Conservation (phyloP, 2,797 vertebrate species). For the Molossus alvarezi region DNA sequence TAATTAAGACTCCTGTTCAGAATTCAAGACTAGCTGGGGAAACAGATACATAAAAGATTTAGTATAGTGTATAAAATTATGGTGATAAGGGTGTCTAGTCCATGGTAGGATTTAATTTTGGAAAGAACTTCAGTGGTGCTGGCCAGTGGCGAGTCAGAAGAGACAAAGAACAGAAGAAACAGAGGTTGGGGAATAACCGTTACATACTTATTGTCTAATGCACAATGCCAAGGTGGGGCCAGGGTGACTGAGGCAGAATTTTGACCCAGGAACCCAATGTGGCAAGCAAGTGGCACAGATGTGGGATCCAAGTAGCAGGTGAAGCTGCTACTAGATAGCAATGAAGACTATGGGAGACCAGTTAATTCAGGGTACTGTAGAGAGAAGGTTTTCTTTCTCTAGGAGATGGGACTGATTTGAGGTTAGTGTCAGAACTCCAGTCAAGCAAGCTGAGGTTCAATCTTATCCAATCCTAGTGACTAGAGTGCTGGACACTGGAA, state of each 20-base stretch:
- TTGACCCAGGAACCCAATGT: not conserved
- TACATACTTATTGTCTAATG: not conserved
- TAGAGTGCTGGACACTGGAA: slow-evolving; percentile 9
- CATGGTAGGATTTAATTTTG: not conserved
- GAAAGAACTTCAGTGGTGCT: slow-evolving; percentile 39
- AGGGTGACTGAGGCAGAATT: not conserved
- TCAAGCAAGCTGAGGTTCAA: not conserved
- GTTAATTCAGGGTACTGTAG: not conserved
- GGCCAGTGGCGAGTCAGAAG: not conserved
- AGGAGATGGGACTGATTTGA: not conserved
- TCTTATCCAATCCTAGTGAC: not conserved
- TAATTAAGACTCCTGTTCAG: slow-evolving; percentile 29
- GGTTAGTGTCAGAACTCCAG: not conserved
- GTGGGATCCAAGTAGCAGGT: not conserved
- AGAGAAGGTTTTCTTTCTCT: slow-evolving; percentile 25
- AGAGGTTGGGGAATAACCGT: not conserved
- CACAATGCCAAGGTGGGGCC: not conserved
- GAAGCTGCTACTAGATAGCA: not conserved
- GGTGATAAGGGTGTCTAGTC: not conserved
- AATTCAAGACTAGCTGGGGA: slow-evolving; percentile 11
- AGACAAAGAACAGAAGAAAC: not conserved
- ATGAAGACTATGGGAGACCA: not conserved
- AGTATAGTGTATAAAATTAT: not conserved
- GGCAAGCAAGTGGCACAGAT: not conserved
- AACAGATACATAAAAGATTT: not conserved